Base-by-base conservation (phyloP, 2,888 invertebrate genomes). In the Leptopilina myrica region DNA sequence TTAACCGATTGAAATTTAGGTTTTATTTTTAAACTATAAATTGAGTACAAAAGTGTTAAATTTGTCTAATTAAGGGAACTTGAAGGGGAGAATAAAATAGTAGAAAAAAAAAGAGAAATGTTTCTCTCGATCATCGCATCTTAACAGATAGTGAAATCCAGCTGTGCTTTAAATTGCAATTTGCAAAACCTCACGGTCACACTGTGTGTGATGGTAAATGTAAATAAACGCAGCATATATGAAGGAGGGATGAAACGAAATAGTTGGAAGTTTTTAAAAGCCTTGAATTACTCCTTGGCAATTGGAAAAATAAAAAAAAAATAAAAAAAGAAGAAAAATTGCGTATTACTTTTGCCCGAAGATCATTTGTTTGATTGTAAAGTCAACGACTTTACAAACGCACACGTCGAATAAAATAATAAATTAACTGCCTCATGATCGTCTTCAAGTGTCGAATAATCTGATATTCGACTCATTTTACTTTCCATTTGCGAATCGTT, bases 81-180 rank as follows among this genome's bases (percentile, higher is more conserved):
- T 40, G 33, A n/a, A 12, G 26, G n/a, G 14, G 56, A 8, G 53
- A 56, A 73, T 53, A 20, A 12, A 69, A 69, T 33, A 33, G 53
- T 49, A 69, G 69, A 20, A 20, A 73, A 26, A 62, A 53, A 56
- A 73, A 43, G n/a, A 43, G 3, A 33, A 33, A 33, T 5, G 53
- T 14, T 73, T 20, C 73, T 20, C 11, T 26, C 14, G 12, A 11
- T 26, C 49, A 53, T n/a, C 26, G 33, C 7, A 56, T 53, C 8
- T 56, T 73, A 73, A 53, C 69, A 69, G 53, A 85, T 86, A 86
- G 83, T 77, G 81, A 85, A 81, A 85, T 79, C 82, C 78, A 78
- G 79, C 77, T 80, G 81, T 67, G 79, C 78, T 33, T 83, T 82
- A 84, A 84, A 84, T 49, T 84, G 83, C 84, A 84, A 84, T 82